Base-by-base conservation (phyloP, 1,140 invertebrate species). In the Aphaenogaster rudis region DNA sequence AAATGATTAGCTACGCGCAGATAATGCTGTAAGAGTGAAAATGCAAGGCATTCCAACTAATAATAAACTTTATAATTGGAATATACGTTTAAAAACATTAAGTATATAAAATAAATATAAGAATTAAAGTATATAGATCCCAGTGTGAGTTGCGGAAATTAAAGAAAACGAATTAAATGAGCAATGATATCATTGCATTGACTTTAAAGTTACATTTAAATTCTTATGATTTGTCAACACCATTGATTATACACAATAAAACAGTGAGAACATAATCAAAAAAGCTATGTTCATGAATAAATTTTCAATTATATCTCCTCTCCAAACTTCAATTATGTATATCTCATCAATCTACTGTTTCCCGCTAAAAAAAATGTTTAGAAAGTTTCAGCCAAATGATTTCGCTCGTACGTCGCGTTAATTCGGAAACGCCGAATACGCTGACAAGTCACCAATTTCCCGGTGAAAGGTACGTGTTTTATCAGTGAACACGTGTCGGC, bases 391-490 rank as follows among this genome's bases (percentile, higher is more conserved):
- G 7, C 1, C 1, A 17, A 57, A 45, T 21, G 15, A 9, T 42
- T 67, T 74, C 17, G 21, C 52, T 57, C n/a, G 36, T 69, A 42
- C 54, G 21, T 45, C 28, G 39, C 33, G 39, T 17, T 84, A 84
- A 84, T 84, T 61, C 54, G 42, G 9, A 61, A 74, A 61, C 52
- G 33, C 69, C 54, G 42, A 71, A 84, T 54, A 84, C 17, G 54
- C 42, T 74, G 54, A 86, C 74, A 57, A 48, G 50, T 78, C 82
- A 17, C 74, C 74, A 67, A 78, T 86, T 64, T 79, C 39, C 39
- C 48, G 21, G 8, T 21, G 28, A 61, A 63, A 15, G 13, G 13
- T 66, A 52, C 57, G 39, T 78, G 36, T 86, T 86, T 86, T 45
- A 66, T 86, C 48, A 7, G 42, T 15, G n/a, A 69, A 71, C 82